Base-by-base conservation (phyloP, 2,888 invertebrate species). In the Xylocampa areola region DNA sequence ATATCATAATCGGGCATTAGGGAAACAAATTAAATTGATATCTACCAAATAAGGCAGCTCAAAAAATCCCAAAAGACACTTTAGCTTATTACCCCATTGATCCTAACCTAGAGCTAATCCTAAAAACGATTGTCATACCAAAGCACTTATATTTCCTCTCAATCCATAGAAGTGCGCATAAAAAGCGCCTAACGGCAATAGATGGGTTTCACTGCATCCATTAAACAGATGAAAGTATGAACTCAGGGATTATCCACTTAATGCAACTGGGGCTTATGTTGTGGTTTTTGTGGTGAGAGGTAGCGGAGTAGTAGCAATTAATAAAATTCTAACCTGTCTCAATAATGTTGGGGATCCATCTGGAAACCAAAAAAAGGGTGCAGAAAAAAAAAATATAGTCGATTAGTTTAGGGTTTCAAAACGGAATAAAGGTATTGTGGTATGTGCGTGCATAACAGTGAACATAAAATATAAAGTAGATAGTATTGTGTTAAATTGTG, bases 201-300 rank as follows among this genome's bases (percentile, higher is more conserved):
- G 87, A 88, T 85, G 86, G 84, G 81, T 86, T 88, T 85, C 84
- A 81, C 81, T 87, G 89, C 90, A 88, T 90, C 89, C 91, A 91
- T 90, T 91, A 90, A 82, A 82, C 79, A 87, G 88, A 91, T 92
- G 90, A 86, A 88, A 88, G 88, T 89, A 89, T 91, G 87, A 87
- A 89, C 87, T 85, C 80, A 63, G 64, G 87, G 88, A 92, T 91
- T 91, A 92, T 89, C 87, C 84, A 88, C 87, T 91, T 89, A 88
- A 89, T 89, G 84, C 89, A 85, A 80, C 80, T 79, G 79, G 69
- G 65, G 80, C 74, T 79, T 80, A 80, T 67, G 51, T 55, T 19
- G 30, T 48, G 69, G 74, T 48, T 1, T 52, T 53, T 70, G 65
- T 13, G 33, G 61, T 39, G 43, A 67, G 76, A 45, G 57, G 7